Base-by-base conservation (phyloP, 2,888 invertebrate species). In the Rotaria sp. region DNA sequence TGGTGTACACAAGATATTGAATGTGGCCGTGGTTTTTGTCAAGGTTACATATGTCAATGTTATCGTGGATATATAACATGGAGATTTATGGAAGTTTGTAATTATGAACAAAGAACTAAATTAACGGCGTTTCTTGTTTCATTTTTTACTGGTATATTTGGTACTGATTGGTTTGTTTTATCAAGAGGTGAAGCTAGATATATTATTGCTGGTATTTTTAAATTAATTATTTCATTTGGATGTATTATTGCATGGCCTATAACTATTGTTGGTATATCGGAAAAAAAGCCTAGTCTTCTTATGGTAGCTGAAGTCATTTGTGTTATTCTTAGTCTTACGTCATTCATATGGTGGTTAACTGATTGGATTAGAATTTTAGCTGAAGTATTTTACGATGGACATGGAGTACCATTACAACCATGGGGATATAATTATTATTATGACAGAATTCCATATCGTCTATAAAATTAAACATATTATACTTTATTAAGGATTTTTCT, bases 341-440 rank as follows among this genome's bases (percentile, higher is more conserved):
- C 67, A 30, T 67, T 67, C 38, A 35, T 67, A 67, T 67, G 67
- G 67, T 67, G 67, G 67, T 67, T 67, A 35, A 67, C 67, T 7
- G 67, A 67, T 67, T 67, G 67, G 67, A 67, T 67, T 67, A 30
- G 67, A 67, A 35, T 67, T 35, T 38, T 67, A 67, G 67, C 67
- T 5, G 35, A 67, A 21, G 67, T 67, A 3, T 67, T 67, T 67
- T 67, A 67, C 21, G 67, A 67, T 35, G 67, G 67, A 18, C 4
- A 67, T 35, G 67, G 67, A 4, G 67, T 38, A 67, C 67, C 67
- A 38, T 35, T 67, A 67, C 35, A 67, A 67, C 21, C 67, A 35
- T 67, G 67, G 67, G 5, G 35, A 21, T 35, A 67, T 38, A 35
- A 67, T 21, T 18, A 35, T 21, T 18, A 35, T 67, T 13, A 18